These are phyloP conservation scores for Rhincodon typus DNA, from an alignment of 2,797 vertebrate genomes.

Conservation along the genomic window DNA sequence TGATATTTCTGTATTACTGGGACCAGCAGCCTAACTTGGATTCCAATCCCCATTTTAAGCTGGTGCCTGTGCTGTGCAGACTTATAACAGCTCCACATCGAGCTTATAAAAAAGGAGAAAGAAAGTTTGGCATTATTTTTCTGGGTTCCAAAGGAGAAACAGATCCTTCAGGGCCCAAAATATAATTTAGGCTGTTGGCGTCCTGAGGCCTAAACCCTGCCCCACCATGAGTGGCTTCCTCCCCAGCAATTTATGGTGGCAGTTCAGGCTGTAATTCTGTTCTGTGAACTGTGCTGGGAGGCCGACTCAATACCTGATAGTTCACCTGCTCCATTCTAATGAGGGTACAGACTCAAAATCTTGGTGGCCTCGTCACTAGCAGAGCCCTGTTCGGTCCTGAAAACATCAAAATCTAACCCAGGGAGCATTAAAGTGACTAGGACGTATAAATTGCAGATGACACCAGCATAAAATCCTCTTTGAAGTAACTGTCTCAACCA, in stretches of 20 bases:
- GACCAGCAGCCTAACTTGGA: neutral
- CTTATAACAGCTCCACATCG: neutral
- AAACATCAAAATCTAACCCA: neutral
- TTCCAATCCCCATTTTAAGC: neutral
- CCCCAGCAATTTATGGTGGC: neutral
- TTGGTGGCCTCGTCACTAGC: neutral
- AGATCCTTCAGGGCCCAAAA: neutral
- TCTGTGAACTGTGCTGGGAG: neutral
- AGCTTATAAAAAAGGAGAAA: neutral
- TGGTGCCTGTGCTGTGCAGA: neutral
- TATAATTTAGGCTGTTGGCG: neutral
- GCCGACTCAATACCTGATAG: neutral
- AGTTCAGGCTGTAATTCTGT: neutral
- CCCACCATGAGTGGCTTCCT: neutral
- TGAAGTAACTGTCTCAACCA: neutral
- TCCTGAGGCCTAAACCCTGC: neutral
- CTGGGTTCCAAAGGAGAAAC: neutral
- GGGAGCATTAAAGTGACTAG: neutral
- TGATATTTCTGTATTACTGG: neutral
- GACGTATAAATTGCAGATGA: neutral
- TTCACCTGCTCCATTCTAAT: neutral
- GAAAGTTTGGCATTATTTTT: neutral
- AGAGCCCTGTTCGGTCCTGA: neutral
- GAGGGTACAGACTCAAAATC: neutral
- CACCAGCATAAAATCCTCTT: neutral